Evolutionary conservation across 2,888 invertebrate genomes (phyloP).

Genomic region (Calameuta idolon): DNA sequence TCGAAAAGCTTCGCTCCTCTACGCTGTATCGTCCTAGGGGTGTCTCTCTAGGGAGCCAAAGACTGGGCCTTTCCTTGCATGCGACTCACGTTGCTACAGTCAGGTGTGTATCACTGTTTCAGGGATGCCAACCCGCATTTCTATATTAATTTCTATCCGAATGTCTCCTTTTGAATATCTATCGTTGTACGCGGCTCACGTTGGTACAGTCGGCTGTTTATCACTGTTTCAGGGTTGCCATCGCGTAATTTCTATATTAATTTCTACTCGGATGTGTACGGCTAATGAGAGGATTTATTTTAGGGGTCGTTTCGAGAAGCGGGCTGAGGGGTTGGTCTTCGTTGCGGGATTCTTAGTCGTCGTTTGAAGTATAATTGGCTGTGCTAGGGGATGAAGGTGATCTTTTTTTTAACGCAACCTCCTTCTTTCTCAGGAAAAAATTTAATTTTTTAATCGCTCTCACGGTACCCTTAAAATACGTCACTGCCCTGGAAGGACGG

Average conservation of each 20-base stretch:
- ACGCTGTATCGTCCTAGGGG: background rate
- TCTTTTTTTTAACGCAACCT: background rate
- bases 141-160: too few relatives aligned
- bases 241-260: too few relatives aligned
- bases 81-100: background rate
- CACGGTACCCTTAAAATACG: background rate
- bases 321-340: background rate
- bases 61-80: background rate
- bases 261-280: background rate
- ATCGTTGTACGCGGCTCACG: too few relatives aligned
- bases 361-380: background rate
- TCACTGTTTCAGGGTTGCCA: too few relatives aligned
- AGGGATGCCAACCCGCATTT: background rate
- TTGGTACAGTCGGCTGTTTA: too few relatives aligned
- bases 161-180: too few relatives aligned
- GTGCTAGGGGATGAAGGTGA: background rate
- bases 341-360: background rate
- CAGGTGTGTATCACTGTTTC: background rate
- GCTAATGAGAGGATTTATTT: background rate
- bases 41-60: background rate
- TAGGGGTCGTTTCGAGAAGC: background rate
- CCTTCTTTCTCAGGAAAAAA: background rate
- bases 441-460: background rate
- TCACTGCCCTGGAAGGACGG: conserved; percentile 5
- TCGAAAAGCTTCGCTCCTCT: background rate